phyloP scores from a whole-genome alignment of 2,797 vertebrate species.

The Dicrostonyx torquatus region DNA sequence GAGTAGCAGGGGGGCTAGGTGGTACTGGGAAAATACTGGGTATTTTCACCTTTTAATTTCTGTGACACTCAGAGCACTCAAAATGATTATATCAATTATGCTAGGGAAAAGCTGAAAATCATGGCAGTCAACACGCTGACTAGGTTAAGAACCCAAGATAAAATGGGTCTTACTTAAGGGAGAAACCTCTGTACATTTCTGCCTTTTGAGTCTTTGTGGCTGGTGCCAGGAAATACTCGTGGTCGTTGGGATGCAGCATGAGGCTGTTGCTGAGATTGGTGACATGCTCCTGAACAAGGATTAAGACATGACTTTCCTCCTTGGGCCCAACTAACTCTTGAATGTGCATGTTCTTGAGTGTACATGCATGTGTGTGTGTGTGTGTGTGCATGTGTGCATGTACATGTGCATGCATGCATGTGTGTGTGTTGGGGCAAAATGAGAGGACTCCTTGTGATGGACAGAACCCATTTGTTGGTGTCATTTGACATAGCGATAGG shows the following conservation, averaged over 20 bases:
- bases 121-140: not conserved
- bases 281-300: not conserved
- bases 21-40: not conserved
- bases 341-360: not conserved
- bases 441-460: not conserved
- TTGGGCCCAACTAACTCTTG: not conserved
- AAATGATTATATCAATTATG: not conserved
- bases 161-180: not conserved
- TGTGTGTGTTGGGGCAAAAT: too few species aligned
- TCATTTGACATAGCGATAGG: not conserved
- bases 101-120: not conserved
- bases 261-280: not conserved
- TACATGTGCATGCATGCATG: not conserved
- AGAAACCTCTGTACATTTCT: not conserved
- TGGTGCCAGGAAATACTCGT: not conserved
- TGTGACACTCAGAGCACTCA: not conserved
- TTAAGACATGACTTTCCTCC: accelerated
- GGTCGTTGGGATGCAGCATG: not conserved
- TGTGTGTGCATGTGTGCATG: not conserved
- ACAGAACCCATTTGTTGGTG: not conserved
- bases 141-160: not conserved
- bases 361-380: too few species aligned
- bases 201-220: not conserved
- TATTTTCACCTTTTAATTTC: not conserved
- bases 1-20: too few species aligned